Conservation (phyloP, 53 echinoderm and acorn worm species). For the Holothuria leucospilota region DNA sequence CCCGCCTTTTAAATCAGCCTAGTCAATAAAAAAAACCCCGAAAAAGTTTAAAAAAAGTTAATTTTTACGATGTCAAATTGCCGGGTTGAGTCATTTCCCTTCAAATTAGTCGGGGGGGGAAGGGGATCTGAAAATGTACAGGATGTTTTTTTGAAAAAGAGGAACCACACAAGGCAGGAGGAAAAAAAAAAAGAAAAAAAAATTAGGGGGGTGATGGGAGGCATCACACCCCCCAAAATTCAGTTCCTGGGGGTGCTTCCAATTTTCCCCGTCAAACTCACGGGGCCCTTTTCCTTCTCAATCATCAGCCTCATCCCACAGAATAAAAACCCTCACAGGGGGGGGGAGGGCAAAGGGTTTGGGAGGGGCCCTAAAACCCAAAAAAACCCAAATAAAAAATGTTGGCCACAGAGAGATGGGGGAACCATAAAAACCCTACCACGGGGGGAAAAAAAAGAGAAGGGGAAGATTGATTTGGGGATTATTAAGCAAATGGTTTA, state of each 20-base stretch:
- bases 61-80: background rate
- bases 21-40: background rate
- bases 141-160: background rate
- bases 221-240: conserved; percentile 46
- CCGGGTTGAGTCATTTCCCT: background rate
- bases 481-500: conserved; percentile 23
- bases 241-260: conserved; percentile 53
- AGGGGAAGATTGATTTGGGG: conserved; percentile 25
- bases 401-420: background rate
- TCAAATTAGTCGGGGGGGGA: conserved; percentile 4
- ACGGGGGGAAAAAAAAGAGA: background rate
- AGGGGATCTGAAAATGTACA: conserved; percentile 7
- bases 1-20: conserved; percentile 34
- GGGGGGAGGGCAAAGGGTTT: background rate
- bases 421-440: background rate
- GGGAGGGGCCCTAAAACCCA: background rate
- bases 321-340: background rate
- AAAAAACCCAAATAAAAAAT: background rate
- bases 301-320: conserved; percentile 41
- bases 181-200: background rate
- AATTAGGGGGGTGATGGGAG: background rate
- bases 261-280: conserved; percentile 54
- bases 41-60: background rate
- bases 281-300: conserved; percentile 57
- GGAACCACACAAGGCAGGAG: conserved; percentile 27